Evolutionary conservation across 2,113 vertebrate genomes (phyloP).

Genomic region (Pelusios castaneus): DNA sequence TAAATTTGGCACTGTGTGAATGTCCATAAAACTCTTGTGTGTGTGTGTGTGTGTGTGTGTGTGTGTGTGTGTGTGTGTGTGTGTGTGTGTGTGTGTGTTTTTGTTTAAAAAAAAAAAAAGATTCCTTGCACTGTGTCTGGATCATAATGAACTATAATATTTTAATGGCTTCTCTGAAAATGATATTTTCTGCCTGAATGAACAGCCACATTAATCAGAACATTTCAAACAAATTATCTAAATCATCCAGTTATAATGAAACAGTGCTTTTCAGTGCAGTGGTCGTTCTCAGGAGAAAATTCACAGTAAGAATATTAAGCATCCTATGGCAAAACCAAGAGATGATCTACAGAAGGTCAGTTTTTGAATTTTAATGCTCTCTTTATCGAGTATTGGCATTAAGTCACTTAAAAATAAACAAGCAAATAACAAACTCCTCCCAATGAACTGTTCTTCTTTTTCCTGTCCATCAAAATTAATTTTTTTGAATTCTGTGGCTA

Average conservation of each 20-base stretch:
- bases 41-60: too few relatives aligned
- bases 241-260: background rate
- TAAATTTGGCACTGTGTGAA: background rate
- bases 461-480: background rate
- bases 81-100: too few relatives aligned
- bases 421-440: background rate
- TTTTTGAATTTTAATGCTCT: background rate
- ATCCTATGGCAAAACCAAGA: background rate
- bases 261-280: background rate
- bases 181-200: background rate
- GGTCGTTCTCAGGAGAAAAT: background rate
- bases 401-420: background rate
- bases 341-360: background rate
- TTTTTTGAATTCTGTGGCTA: background rate
- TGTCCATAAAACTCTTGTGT: background rate
- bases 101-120: rapidly evolving
- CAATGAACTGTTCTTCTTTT: background rate
- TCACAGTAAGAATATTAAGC: background rate
- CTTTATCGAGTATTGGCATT: background rate
- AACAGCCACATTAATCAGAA: background rate
- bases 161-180: background rate
- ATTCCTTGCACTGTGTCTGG: background rate
- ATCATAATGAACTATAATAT: background rate
- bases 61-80: too few relatives aligned
- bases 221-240: background rate